Evolutionary conservation across 2,113 vertebrate species (phyloP).

Genomic region (Corythornis cristatus): DNA sequence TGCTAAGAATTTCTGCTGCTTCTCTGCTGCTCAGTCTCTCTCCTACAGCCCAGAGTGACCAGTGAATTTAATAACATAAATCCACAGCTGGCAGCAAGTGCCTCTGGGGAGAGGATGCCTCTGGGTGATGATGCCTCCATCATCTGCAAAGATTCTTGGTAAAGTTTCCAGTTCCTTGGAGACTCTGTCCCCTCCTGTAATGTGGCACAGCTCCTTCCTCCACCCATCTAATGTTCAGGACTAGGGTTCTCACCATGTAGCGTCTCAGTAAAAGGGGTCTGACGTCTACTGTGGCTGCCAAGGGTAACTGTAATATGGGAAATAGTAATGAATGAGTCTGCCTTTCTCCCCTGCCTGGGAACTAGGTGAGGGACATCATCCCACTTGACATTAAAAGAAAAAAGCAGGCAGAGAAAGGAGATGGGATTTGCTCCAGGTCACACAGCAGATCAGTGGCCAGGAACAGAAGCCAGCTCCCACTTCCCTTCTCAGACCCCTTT

Average conservation of each 20-base stretch:
- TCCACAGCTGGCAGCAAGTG: neutral
- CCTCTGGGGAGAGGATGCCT: neutral
- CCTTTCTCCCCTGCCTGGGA: constrained; percentile 38
- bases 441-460: constrained; percentile 20
- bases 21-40: neutral
- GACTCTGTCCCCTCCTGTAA: neutral
- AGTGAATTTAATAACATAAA: neutral
- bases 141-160: neutral
- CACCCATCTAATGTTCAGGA: neutral
- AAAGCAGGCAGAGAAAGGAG: neutral
- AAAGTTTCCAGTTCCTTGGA: neutral
- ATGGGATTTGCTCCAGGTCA: constrained; percentile 57
- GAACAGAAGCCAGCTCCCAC: constrained; percentile 61
- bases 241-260: neutral
- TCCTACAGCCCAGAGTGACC: neutral
- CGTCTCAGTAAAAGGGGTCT: neutral
- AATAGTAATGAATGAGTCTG: neutral
- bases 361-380: constrained; percentile 14
- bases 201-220: neutral
- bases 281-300: neutral
- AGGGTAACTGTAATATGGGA: neutral
- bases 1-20: neutral
- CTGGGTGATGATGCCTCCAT: neutral
- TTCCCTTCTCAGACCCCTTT: constrained; percentile 52
- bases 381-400: neutral